Evolutionary conservation across 2,888 invertebrate genomes (phyloP).

Genomic region (Aphodius sticticus): DNA sequence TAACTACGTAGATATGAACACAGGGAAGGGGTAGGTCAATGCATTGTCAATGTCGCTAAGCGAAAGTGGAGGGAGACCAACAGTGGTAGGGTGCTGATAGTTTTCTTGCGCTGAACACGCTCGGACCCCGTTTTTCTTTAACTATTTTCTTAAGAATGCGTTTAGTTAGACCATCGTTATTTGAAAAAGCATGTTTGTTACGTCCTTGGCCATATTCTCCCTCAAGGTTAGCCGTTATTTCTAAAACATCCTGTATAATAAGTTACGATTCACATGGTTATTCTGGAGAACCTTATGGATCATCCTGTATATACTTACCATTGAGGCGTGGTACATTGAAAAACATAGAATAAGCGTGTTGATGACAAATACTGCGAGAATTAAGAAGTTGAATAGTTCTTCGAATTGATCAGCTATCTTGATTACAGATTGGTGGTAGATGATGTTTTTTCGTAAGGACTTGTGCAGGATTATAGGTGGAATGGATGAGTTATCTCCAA

Average conservation of each 20-base stretch:
- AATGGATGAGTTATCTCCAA: constrained; percentile 9
- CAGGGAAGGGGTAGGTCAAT: no score
- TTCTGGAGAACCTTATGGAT: not conserved
- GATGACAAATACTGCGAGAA: constrained; percentile 25
- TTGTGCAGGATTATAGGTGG: not conserved
- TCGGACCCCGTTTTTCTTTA: no score
- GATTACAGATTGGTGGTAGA: constrained; percentile 37
- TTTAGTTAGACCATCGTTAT: no score
- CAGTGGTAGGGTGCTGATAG: no score
- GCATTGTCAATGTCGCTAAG: no score
- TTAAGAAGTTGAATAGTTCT: constrained; percentile 35
- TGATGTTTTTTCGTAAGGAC: constrained; percentile 21
- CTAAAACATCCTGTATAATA: not conserved
- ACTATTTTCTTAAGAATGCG: no score
- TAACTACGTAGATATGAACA: no score
- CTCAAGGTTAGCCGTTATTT: not conserved
- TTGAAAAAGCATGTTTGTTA: no score
- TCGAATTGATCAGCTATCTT: constrained; percentile 35
- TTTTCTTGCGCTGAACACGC: no score
- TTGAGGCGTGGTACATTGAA: constrained; percentile 22
- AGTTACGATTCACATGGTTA: not conserved
- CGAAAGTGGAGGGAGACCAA: no score
- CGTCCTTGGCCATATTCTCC: no score
- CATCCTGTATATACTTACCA: not conserved
- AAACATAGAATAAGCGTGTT: constrained; percentile 7